These are phyloP conservation scores for Notodonta ziczac DNA, from an alignment of 2,888 invertebrate genomes.

Conservation along the genomic window DNA sequence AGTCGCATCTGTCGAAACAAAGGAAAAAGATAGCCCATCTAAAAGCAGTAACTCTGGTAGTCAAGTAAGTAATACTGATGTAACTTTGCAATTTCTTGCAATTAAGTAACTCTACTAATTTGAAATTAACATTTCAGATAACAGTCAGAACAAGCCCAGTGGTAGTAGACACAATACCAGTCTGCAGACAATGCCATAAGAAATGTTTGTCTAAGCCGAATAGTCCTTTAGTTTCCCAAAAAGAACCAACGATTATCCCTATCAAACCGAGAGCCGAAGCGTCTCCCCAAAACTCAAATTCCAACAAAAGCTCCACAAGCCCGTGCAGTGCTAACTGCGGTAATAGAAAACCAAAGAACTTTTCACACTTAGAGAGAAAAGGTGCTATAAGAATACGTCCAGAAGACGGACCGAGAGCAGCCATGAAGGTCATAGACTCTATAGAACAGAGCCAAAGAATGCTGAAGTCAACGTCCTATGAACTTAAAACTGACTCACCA, in stretches of 20 bases:
- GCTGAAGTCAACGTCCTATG: conserved; percentile 79
- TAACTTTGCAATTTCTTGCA: neutral
- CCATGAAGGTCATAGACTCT: conserved; percentile 77
- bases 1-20: conserved; percentile 67
- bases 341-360: conserved; percentile 68
- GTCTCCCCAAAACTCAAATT: conserved; percentile 71
- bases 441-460: conserved; percentile 80
- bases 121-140: conserved; percentile 79
- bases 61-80: conserved; percentile 82
- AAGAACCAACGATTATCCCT: conserved; percentile 64
- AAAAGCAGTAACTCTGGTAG: conserved; percentile 91
- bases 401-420: conserved; percentile 77
- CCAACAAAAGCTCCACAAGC: conserved; percentile 72
- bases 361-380: conserved; percentile 76
- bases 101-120: neutral
- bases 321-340: conserved; percentile 73
- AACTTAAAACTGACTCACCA: conserved; percentile 76
- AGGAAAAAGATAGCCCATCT: conserved; percentile 88
- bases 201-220: conserved; percentile 87
- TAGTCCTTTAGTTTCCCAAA: conserved; percentile 77
- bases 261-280: conserved; percentile 66
- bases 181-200: conserved; percentile 91
- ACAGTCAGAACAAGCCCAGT: conserved; percentile 91
- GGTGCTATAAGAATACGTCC: conserved; percentile 79
- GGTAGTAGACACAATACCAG: conserved; percentile 88